These are phyloP conservation scores for Mythimna pallens DNA, from an alignment of 2,888 invertebrate genomes.

Conservation along the genomic window DNA sequence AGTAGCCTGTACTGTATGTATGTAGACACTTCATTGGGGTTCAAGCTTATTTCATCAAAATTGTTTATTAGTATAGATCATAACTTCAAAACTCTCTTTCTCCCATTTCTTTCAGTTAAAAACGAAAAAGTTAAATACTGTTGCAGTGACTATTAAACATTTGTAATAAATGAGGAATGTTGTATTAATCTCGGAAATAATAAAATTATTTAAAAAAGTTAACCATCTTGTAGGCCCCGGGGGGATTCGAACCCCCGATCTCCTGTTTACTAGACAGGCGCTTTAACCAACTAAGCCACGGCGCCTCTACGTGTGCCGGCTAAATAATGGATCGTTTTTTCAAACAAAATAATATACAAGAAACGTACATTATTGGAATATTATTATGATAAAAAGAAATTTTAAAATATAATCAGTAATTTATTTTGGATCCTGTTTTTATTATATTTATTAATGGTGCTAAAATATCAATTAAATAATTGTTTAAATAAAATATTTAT, in stretches of 20 bases:
- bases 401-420: not conserved
- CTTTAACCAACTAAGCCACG: constrained; percentile 91
- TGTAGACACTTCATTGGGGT: too few species aligned
- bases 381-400: not conserved
- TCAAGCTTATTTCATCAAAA: too few species aligned
- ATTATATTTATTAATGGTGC: not conserved
- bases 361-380: not conserved
- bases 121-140: too few species aligned
- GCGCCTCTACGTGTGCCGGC: constrained; percentile 73
- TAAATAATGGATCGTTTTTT: constrained; percentile 72
- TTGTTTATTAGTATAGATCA: too few species aligned
- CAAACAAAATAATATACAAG: constrained; percentile 20
- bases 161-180: not conserved
- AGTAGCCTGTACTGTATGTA: too few species aligned
- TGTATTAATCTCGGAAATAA: constrained; percentile 6
- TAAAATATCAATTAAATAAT: not conserved
- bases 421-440: not conserved
- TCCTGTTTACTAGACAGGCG: constrained; percentile 91
- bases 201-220: constrained; percentile 22
- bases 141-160: not conserved
- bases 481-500: not conserved
- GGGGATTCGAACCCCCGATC: constrained; percentile 91
- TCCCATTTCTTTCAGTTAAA: too few species aligned
- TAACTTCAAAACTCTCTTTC: too few species aligned
- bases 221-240: constrained; percentile 82